Evolutionary conservation across 2,888 invertebrate species (phyloP).

Genomic region (Drosophila melanosoma): DNA sequence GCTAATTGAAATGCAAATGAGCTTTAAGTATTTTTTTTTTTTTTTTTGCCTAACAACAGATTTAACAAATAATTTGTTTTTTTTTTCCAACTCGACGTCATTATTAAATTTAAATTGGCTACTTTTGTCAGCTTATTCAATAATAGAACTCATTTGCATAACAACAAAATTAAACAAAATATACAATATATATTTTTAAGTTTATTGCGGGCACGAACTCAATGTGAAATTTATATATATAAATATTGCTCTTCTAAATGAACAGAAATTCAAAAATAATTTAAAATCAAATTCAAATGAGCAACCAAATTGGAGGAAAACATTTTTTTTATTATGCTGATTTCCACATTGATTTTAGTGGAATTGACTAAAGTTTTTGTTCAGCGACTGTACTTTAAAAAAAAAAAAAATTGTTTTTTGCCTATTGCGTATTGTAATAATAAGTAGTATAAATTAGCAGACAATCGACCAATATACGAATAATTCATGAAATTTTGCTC

Average conservation of each 20-base stretch:
- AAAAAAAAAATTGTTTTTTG: neutral
- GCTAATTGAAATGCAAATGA: neutral
- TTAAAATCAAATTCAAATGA: neutral
- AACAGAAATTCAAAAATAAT: neutral
- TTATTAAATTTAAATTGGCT: constrained; percentile 7
- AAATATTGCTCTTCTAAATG: neutral
- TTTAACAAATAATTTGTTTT: neutral
- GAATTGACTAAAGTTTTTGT: neutral
- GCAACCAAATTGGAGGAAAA: neutral
- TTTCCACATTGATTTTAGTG: neutral
- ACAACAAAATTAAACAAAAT: constrained; percentile 14
- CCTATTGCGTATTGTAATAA: neutral
- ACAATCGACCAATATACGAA: neutral
- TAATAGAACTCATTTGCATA: constrained; percentile 1
- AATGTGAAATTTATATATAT: constrained; percentile 1
- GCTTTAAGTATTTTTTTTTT: neutral
- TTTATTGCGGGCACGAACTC: neutral
- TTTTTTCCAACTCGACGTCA: neutral
- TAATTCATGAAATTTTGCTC: constrained; percentile 5
- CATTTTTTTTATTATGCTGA: neutral
- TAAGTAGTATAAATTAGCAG: neutral
- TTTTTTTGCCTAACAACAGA: neutral
- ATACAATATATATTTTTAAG: constrained; percentile 1
- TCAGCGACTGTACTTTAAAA: neutral
- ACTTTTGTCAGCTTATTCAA: constrained; percentile 8